Conservation (phyloP, 2,113 vertebrate species). For the Arothron firmamentum region DNA sequence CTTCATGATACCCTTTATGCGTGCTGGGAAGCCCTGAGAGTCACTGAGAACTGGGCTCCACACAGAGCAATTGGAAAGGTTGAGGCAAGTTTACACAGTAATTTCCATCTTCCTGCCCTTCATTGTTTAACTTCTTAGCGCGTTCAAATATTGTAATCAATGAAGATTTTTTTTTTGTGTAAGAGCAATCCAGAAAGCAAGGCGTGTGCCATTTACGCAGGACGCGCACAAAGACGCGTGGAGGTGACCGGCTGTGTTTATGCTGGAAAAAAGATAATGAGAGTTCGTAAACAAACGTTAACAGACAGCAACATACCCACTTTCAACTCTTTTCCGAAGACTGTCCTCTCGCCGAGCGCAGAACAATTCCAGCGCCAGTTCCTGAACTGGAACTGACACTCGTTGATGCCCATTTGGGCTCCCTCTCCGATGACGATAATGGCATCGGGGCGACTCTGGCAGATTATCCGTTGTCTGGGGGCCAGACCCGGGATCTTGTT, state of each 20-base stretch:
- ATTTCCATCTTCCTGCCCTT: too few species aligned
- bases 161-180: background rate
- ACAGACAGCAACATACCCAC: conserved; percentile 90
- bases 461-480: conserved; percentile 96
- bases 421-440: conserved; percentile 98
- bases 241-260: background rate
- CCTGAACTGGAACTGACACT: conserved; percentile 98
- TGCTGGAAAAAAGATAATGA: background rate
- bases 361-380: conserved; percentile 99
- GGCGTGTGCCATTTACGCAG: conserved; percentile 27
- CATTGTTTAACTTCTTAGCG: background rate
- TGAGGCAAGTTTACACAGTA: background rate
- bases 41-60: conserved; percentile 46
- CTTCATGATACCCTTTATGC: conserved; percentile 56
- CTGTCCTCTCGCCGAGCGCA: conserved; percentile 91
- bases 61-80: conserved; percentile 23
- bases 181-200: background rate
- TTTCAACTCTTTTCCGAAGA: conserved; percentile 99
- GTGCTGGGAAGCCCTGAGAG: conserved; percentile 31
- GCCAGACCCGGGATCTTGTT: conserved; percentile 98
- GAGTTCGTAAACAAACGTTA: conserved; percentile 50
- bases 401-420: conserved; percentile 97
- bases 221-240: background rate
- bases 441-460: conserved; percentile 97
- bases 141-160: background rate